Evolutionary conservation across 1,140 invertebrate species (phyloP).

Genomic region (Caenorhabditis tropicalis): DNA sequence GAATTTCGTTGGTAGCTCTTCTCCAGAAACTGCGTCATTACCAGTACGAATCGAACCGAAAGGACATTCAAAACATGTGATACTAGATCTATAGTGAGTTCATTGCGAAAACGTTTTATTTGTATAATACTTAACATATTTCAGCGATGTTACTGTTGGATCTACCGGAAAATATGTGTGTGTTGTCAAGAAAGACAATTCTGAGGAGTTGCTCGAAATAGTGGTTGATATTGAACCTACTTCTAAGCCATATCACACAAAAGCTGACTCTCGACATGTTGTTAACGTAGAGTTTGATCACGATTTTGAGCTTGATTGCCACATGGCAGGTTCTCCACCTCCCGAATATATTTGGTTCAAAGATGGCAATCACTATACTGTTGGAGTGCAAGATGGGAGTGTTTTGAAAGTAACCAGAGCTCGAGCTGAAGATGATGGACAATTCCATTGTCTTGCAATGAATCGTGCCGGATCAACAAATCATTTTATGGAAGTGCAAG

Average conservation of each 20-base stretch:
- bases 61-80: background rate
- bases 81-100: background rate
- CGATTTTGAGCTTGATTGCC: background rate
- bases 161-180: background rate
- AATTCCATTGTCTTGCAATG: background rate
- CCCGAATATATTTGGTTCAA: background rate
- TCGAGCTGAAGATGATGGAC: background rate
- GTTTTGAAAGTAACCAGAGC: background rate
- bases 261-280: background rate
- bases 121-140: background rate
- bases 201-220: background rate
- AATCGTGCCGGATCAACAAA: background rate
- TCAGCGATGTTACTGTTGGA: background rate
- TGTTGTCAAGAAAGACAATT: background rate
- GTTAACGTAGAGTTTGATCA: background rate
- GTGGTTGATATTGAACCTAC: background rate
- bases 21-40: background rate
- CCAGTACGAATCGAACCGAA: background rate
- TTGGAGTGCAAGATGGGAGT: background rate
- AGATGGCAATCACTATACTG: background rate
- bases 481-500: conserved; percentile 7
- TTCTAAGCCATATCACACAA: background rate
- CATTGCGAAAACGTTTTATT: background rate
- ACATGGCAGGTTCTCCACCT: background rate
- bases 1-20: background rate